These are phyloP conservation scores for Pomatostomus ruficeps DNA, from an alignment of 2,113 vertebrate genomes.

Conservation along the genomic window DNA sequence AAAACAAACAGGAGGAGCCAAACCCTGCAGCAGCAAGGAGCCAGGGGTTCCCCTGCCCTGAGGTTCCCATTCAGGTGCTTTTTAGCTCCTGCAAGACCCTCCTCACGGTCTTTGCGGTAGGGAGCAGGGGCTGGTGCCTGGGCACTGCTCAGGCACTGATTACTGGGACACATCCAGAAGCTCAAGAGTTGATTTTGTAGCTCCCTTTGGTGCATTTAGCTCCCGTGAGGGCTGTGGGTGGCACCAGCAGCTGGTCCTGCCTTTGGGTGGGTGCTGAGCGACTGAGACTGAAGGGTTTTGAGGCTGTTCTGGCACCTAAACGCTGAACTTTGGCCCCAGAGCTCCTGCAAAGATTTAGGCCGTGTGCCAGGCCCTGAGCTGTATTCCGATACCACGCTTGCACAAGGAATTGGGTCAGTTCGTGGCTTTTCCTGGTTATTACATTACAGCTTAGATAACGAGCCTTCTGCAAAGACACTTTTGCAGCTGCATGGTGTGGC, in stretches of 20 bases:
- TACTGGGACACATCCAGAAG: background rate
- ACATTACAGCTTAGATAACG: background rate
- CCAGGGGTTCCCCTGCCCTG: background rate
- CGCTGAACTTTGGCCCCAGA: background rate
- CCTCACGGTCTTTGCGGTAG: rapidly evolving
- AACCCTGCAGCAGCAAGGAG: background rate
- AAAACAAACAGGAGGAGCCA: background rate
- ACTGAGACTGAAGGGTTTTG: background rate
- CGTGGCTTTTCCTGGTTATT: background rate
- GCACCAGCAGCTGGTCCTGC: background rate
- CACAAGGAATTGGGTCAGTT: background rate
- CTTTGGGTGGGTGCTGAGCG: rapidly evolving
- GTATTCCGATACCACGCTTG: background rate
- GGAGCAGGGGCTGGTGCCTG: background rate
- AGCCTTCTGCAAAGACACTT: background rate
- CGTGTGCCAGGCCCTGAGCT: background rate
- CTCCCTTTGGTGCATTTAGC: background rate
- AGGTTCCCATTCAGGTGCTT: background rate
- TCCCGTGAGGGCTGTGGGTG: rapidly evolving
- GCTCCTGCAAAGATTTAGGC: background rate
- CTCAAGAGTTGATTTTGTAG: background rate
- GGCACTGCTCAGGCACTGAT: background rate
- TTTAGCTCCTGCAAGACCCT: background rate
- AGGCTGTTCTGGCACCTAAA: background rate
- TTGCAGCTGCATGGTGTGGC: background rate